Base-by-base conservation (phyloP, 2,797 vertebrate species). In the Eleutherodactylus coqui region DNA sequence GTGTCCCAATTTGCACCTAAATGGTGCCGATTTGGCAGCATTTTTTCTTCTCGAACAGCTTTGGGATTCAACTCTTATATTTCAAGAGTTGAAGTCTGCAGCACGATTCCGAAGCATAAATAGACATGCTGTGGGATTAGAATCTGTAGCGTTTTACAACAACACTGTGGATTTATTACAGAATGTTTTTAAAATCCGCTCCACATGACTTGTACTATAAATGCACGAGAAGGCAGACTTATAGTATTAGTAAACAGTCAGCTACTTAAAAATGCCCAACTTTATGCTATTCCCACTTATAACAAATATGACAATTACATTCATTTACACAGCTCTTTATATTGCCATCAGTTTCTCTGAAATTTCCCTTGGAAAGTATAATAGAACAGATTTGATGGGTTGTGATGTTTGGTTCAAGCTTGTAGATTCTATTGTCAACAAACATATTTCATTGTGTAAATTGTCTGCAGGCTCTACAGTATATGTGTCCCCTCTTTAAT, bases 401-500 rank as follows among this genome's bases (percentile, higher is more conserved):
- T 85, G 83, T 69, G 43, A 85, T 85, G 83, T 79, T 79, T 85
- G 64, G 43, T 67, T 51, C n/a, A 43, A 45, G 82, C 38, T 60
- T 43, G 24, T 75, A 32, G 43, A 84, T 76, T 51, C 38, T 38
- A 85, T 79, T 85, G 47, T 85, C 75, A 85, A 79, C 83, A 78
- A 79, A 70, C 76, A 79, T 75, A 80, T 85, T 60, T 79, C 41
- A 60, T 47, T 32, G 53, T 49, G 27, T 36, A 75, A 83, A 83
- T 83, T 70, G 62, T 32, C 73, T 76, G 47, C 27, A 82, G 79
- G 47, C 73, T 78, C 62, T 78, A 75, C 24, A 58, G 62, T 53
- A 51, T 83, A 32, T 53, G 67, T 24, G 51, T 83, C 49, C 67
- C 69, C 80, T 86, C 79, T 83, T 78, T 78, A 83, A 87, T 70